phyloP scores from a whole-genome alignment of 2,797 vertebrate genomes.

The Cirrhinus mrigala region DNA sequence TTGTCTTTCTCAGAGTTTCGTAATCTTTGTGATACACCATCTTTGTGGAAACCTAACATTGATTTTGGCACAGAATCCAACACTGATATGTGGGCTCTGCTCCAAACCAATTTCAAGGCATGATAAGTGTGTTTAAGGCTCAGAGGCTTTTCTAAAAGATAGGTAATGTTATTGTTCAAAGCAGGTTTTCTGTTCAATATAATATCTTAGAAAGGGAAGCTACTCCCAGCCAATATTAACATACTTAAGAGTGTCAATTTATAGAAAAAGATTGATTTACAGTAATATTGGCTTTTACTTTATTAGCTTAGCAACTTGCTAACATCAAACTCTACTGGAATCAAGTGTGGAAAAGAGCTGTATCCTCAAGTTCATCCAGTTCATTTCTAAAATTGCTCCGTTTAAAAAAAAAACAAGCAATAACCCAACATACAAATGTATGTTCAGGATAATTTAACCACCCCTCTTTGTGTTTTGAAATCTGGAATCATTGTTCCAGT shows the following conservation, averaged over 20 bases:
- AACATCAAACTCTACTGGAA: not conserved
- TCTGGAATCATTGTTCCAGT: not conserved
- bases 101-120: conserved; percentile 20
- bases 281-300: not conserved
- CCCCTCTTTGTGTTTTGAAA: not conserved
- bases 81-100: not conserved
- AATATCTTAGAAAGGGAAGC: not conserved
- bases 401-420: not conserved
- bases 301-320: not conserved
- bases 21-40: not conserved
- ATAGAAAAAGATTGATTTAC: not conserved
- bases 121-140: not conserved
- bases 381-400: not conserved
- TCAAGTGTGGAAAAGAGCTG: not conserved
- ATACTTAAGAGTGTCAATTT: not conserved
- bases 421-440: not conserved
- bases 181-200: not conserved
- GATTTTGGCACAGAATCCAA: not conserved
- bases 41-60: not conserved
- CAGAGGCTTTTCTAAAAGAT: not conserved
- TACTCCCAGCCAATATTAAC: not conserved
- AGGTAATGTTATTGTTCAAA: not conserved
- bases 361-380: not conserved
- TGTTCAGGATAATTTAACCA: not conserved
- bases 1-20: not conserved